Evolutionary conservation across 2,113 vertebrate genomes (phyloP), one percentile per base, ranked within the genome.

Genomic region (Dermatemys mawii): DNA sequence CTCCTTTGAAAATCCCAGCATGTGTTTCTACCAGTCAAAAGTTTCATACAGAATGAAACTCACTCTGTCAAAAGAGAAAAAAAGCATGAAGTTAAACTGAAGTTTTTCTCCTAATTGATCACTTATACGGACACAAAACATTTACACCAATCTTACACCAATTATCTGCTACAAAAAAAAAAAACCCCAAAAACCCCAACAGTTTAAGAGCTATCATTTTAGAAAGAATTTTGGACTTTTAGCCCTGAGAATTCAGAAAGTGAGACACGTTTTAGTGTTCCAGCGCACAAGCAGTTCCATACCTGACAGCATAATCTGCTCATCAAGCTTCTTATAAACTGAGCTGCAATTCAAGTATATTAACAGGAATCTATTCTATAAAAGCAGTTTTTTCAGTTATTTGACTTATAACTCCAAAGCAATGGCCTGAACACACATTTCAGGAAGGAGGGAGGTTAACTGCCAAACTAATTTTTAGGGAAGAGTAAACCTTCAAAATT

Each of bases 231-330:
- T 90, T 83, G 24, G 17, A 78, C 35, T 82, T 92, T 44, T 48
- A 3, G 11, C 2, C 88, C 60, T 60, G 29, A 7, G 19, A 91
- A 88, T 88, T 78, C 11, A 87, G 44, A 88, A 80, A 91, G n/a
- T 4, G 80, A 83, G 84, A 67, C 26, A 53, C 11, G 26, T 14
- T 92, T 16, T n/a, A 24, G 26, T 92, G 6, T 5, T 60, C 17
- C 3, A 55, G 14, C 57, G 90, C 38, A 83, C 22, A 81, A 94
- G 50, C 38, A 92, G 49, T 26, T 63, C 17, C 6, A 3, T 3
- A 5, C 14, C 1, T 38, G 1, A 1, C 8, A 7, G 16, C 14
- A 17, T 49, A 73, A 10, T 14, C 2, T 4, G 2, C 7, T 32
- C 12, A 13, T 29, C 13, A 5, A 54, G 1, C 10, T 94, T 6